A percentile compares a stretch with the other conserved stretches of the same genome.
Evolutionary conservation across 1,140 invertebrate genomes (phyloP).

Genomic region (Tribolium castaneum): DNA sequence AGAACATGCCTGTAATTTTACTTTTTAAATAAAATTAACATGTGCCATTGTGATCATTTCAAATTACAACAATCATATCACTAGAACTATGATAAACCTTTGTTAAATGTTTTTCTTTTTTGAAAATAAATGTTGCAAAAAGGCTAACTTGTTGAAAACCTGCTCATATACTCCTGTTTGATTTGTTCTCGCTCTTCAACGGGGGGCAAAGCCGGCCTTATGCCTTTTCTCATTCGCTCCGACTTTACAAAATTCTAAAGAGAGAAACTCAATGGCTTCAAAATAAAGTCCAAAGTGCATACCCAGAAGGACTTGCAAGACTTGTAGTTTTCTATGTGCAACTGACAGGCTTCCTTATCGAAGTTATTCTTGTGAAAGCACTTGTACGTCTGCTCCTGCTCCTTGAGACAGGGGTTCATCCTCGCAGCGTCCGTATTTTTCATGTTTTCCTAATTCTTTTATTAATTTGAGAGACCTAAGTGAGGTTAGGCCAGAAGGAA

Average conservation of each 20-base stretch:
- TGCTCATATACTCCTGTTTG: slow-evolving; percentile 64
- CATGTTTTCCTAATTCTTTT: not conserved
- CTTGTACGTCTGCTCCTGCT: slow-evolving; percentile 70
- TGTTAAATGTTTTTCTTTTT: not conserved
- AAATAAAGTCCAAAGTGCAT: slow-evolving; percentile 39
- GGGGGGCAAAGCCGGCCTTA: slow-evolving; percentile 66
- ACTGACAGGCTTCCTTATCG: slow-evolving; percentile 70
- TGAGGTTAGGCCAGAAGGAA: no score
- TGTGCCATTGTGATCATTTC: slow-evolving; percentile 34
- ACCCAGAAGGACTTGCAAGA: slow-evolving; percentile 66
- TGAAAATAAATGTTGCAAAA: slow-evolving; percentile 5
- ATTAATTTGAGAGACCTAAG: not conserved
- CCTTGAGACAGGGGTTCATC: slow-evolving; percentile 65
- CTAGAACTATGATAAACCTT: not conserved
- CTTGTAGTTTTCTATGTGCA: slow-evolving; percentile 74
- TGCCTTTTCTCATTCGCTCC: slow-evolving; percentile 65
- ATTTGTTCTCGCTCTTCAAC: slow-evolving; percentile 66
- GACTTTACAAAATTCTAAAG: slow-evolving; percentile 65
- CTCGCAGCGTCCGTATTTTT: slow-evolving; percentile 63
- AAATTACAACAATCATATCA: not conserved
- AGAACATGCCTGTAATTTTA: slow-evolving; percentile 22
- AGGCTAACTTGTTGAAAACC: not conserved
- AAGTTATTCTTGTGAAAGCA: slow-evolving; percentile 72
- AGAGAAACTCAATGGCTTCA: slow-evolving; percentile 7
- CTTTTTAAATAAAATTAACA: slow-evolving; percentile 30